Evolutionary conservation across 1,140 invertebrate genomes (phyloP).

Genomic region (Leptestheria dahalacensis): DNA sequence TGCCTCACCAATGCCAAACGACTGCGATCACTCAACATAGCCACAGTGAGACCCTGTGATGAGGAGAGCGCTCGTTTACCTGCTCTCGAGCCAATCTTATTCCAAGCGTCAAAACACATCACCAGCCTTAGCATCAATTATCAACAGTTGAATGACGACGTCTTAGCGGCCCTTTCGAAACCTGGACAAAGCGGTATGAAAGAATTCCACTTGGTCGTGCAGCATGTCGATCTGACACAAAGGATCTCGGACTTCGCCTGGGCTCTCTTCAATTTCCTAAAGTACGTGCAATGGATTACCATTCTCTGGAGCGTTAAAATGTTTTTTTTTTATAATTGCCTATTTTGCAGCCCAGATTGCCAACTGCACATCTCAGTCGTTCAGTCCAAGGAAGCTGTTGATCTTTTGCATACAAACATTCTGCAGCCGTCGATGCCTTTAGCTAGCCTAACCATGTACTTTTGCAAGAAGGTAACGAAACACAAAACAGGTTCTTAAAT

Average conservation of each 20-base stretch:
- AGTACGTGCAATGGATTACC: too few species aligned
- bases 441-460: constrained; percentile 53
- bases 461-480: constrained; percentile 50
- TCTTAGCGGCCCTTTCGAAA: not conserved
- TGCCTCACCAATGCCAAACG: not conserved
- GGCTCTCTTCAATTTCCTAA: not conserved
- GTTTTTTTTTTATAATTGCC: constrained; percentile 16
- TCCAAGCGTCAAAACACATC: not conserved
- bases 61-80: not conserved
- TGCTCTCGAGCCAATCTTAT: not conserved
- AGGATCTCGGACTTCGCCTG: not conserved
- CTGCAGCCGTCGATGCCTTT: constrained; percentile 53
- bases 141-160: not conserved
- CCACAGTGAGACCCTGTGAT: not conserved
- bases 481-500: constrained; percentile 18
- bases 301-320: too few species aligned
- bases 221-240: too few species aligned
- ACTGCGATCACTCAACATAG: not conserved
- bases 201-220: not conserved
- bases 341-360: constrained; percentile 38
- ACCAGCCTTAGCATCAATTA: not conserved
- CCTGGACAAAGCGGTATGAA: not conserved
- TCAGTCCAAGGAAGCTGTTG: constrained; percentile 50
- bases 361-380: constrained; percentile 52
- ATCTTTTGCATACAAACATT: constrained; percentile 42